phyloP scores from a whole-genome alignment of 2,888 invertebrate genomes.

The Hypsopygia costalis region DNA sequence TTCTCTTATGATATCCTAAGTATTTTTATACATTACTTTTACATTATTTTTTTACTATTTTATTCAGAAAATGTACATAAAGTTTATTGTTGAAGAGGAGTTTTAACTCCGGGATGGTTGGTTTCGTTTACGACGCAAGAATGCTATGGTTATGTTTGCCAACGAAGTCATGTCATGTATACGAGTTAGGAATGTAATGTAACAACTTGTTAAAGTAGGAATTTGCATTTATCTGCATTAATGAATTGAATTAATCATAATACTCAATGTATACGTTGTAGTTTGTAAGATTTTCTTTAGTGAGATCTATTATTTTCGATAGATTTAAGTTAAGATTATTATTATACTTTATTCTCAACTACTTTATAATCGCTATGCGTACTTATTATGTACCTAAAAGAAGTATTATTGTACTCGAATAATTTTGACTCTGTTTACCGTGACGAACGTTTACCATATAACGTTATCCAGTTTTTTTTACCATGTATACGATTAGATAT shows the following conservation, averaged over 20 bases:
- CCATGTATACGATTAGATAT: slow-evolving; percentile 65
- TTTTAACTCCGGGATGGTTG: slow-evolving; percentile 36
- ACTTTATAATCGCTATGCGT: slow-evolving; percentile 38
- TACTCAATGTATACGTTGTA: slow-evolving; percentile 78
- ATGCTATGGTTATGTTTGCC: slow-evolving; percentile 50
- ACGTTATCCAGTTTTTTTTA: slow-evolving; percentile 34
- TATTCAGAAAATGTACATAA: slow-evolving; percentile 66
- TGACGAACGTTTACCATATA: slow-evolving; percentile 41
- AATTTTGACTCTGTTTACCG: slow-evolving; percentile 43
- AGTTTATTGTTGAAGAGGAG: slow-evolving; percentile 55
- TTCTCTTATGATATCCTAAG: slow-evolving; percentile 77
- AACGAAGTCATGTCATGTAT: slow-evolving; percentile 65
- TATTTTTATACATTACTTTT: slow-evolving; percentile 79
- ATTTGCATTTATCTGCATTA: slow-evolving; percentile 63
- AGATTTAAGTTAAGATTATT: slow-evolving; percentile 37
- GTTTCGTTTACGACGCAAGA: slow-evolving; percentile 54
- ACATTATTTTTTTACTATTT: slow-evolving; percentile 76
- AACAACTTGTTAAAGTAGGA: slow-evolving; percentile 63
- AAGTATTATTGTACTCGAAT: slow-evolving; percentile 39
- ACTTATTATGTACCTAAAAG: slow-evolving; percentile 47
- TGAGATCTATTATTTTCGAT: slow-evolving; percentile 61
- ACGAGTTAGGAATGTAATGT: slow-evolving; percentile 59
- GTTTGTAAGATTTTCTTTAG: slow-evolving; percentile 66
- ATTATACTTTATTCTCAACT: slow-evolving; percentile 29
- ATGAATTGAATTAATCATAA: slow-evolving; percentile 67